Percentiles rank a stretch among this genome's conserved stretches.
Evolutionary conservation across 1,140 invertebrate genomes (phyloP).

Genomic region (Glomeris maerens): DNA sequence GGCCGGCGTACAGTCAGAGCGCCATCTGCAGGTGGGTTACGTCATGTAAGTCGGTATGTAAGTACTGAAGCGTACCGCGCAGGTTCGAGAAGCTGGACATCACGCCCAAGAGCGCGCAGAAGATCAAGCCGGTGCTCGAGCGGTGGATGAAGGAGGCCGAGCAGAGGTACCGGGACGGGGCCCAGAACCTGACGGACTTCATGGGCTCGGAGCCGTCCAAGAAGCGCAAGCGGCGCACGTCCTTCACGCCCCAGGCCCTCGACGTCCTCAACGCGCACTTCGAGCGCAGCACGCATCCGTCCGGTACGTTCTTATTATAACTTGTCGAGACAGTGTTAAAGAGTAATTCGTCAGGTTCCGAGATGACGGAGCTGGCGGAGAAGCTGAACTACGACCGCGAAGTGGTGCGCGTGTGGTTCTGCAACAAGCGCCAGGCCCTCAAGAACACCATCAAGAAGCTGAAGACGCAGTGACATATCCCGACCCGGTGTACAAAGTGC

Average conservation of each 20-base stretch:
- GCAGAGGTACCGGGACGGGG: conserved; percentile 81
- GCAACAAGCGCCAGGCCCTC: conserved; percentile 91
- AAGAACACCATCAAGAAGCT: conserved; percentile 69
- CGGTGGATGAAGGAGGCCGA: conserved; percentile 96
- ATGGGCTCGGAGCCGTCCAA: conserved; percentile 91
- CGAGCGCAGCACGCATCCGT: conserved; percentile 92
- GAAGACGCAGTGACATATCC: no score
- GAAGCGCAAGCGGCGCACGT: conserved; percentile 87
- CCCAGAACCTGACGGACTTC: conserved; percentile 86
- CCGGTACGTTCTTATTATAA: conserved; percentile 48
- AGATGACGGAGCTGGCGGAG: conserved; percentile 88
- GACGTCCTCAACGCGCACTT: conserved; percentile 90
- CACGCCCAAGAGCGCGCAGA: conserved; percentile 96
- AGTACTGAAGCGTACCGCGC: conserved; percentile 16
- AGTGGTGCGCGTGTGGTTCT: conserved; percentile 98
- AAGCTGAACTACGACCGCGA: conserved; percentile 91
- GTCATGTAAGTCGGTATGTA: not conserved
- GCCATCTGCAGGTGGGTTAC: conserved; percentile 84
- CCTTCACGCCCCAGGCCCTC: conserved; percentile 88
- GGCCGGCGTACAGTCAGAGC: conserved; percentile 94
- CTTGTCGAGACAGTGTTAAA: not conserved
- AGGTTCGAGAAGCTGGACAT: conserved; percentile 99
- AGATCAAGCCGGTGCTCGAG: conserved; percentile 95
- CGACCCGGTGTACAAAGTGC: no score
- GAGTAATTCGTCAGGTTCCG: conserved; percentile 54